phyloP scores from a whole-genome alignment of 2,113 vertebrate genomes.

The Ceyx cyanopectus region DNA sequence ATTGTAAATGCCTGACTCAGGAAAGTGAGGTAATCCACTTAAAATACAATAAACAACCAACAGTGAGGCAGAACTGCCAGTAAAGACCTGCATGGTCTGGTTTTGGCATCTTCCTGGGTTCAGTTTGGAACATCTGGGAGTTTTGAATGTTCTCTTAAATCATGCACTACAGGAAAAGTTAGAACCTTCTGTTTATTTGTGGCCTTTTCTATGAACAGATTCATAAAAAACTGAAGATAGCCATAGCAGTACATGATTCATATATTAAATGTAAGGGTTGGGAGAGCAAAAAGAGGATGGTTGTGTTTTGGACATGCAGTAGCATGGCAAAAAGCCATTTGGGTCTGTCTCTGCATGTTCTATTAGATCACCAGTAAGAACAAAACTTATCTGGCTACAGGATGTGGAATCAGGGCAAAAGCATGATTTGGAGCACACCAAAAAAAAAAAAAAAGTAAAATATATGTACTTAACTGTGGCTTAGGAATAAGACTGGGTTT shows the following conservation, averaged over 20 bases:
- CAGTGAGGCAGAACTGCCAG: neutral
- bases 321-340: neutral
- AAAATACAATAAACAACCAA: neutral
- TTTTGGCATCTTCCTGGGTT: neutral
- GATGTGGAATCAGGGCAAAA: neutral
- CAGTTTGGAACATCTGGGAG: neutral
- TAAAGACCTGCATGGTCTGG: neutral
- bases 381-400: neutral
- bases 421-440: fast-evolving
- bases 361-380: neutral
- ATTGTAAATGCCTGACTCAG: neutral
- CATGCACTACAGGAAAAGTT: neutral
- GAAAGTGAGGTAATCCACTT: neutral
- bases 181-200: neutral
- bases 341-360: neutral
- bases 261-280: neutral
- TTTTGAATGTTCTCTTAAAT: neutral
- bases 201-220: neutral
- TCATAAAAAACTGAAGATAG: fast-evolving
- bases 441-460: neutral
- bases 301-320: neutral
- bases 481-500: neutral
- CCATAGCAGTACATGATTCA: neutral
- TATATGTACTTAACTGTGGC: neutral
- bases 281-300: neutral